Percentiles rank a stretch among this genome's conserved stretches.
phyloP scores from a whole-genome alignment of 2,888 invertebrate genomes.

The Pilophorus perplexus region DNA sequence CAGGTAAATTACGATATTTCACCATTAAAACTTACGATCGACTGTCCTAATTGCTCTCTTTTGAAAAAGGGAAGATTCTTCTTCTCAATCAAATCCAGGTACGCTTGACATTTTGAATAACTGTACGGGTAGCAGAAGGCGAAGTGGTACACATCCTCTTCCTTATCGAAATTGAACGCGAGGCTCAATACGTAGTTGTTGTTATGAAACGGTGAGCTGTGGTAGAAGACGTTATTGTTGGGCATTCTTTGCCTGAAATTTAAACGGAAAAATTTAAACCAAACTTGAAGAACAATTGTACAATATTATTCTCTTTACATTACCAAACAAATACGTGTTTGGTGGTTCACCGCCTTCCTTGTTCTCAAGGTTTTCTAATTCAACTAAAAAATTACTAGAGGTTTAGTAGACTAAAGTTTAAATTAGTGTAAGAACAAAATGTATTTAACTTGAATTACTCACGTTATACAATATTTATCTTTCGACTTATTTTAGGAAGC shows the following conservation, averaged over 20 bases:
- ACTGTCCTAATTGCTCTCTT: conserved; percentile 66
- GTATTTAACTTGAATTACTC: too few species aligned
- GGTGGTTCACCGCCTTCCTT: too few species aligned
- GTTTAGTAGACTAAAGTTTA: too few species aligned
- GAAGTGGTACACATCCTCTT: conserved; percentile 94
- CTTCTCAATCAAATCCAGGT: conserved; percentile 71
- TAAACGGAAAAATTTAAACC: background rate
- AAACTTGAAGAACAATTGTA: background rate
- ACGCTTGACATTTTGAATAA: conserved; percentile 84
- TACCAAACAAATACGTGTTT: too few species aligned
- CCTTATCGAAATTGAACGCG: conserved; percentile 90
- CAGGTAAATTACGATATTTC: background rate
- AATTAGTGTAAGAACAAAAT: too few species aligned
- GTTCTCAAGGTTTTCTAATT: too few species aligned
- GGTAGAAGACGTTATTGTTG: conserved; percentile 83
- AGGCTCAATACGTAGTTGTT: conserved; percentile 90
- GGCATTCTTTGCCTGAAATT: conserved; percentile 70
- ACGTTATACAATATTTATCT: too few species aligned
- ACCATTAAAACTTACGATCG: conserved; percentile 56
- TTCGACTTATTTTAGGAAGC: too few species aligned
- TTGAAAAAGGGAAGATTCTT: conserved; percentile 60
- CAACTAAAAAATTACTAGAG: too few species aligned
- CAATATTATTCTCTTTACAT: too few species aligned
- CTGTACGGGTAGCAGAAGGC: conserved; percentile 92
- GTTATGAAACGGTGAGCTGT: conserved; percentile 82